These are phyloP conservation scores for Clistopyga incitator DNA, from an alignment of 2,888 invertebrate species.

Conservation along the genomic window DNA sequence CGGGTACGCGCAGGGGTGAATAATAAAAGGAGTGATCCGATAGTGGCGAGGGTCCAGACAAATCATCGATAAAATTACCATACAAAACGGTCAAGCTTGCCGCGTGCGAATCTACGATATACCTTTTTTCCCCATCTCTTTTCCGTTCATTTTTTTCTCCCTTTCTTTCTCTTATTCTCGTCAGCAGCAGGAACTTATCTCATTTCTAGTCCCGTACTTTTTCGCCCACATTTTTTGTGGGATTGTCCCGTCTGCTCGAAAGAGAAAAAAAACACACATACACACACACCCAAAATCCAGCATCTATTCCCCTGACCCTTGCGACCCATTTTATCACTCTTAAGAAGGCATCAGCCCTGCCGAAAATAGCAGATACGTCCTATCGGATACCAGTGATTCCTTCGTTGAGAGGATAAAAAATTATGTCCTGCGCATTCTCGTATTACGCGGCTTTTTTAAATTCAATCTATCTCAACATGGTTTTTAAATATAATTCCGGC, in stretches of 20 bases:
- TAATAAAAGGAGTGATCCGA: constrained; percentile 64
- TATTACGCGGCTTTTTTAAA: not conserved
- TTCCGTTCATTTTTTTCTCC: too few relatives aligned
- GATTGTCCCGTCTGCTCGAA: constrained; percentile 19
- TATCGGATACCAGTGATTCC: not conserved
- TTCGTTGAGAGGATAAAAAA: not conserved
- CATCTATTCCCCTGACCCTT: constrained; percentile 10
- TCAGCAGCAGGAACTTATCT: constrained; percentile 32
- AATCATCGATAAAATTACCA: constrained; percentile 75
- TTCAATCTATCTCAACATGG: not conserved
- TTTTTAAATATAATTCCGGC: not conserved
- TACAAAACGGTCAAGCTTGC: constrained; percentile 74
- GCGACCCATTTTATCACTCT: constrained; percentile 8
- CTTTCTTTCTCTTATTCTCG: constrained; percentile 14
- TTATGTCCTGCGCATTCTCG: not conserved
- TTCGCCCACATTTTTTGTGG: constrained; percentile 26
- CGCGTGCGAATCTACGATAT: constrained; percentile 25
- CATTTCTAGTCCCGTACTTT: constrained; percentile 31
- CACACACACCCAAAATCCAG: too few relatives aligned
- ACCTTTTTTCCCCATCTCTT: constrained; percentile 9
- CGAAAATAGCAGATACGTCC: not conserved
- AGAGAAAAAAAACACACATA: too few relatives aligned
- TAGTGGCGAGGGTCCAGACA: constrained; percentile 65
- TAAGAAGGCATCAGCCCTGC: not conserved
- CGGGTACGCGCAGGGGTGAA: constrained; percentile 49